Evolutionary conservation across 2,797 vertebrate species (phyloP), one percentile per base, ranked within the genome.

Genomic region (Anabas testudineus): DNA sequence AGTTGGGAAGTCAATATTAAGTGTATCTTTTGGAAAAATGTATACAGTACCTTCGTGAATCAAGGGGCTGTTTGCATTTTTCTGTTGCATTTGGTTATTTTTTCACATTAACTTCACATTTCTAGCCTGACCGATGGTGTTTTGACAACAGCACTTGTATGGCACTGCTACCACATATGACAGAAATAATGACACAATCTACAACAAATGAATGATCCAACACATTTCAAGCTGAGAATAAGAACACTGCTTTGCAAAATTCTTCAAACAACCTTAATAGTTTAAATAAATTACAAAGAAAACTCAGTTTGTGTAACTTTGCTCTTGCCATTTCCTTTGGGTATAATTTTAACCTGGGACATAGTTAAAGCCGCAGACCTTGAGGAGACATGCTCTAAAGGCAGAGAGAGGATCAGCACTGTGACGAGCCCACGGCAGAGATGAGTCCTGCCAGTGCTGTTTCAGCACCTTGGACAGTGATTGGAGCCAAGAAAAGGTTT

Each of bases 381-480:
- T 32, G 13, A 14, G 15, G 37, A 18, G 8, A 7, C 13, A 16
- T 42, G 47, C 32, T 49, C 12, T n/a, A 2, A 3, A 13, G 30
- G 26, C 4, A 22, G 53, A 22, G 21, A 30, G 7, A 32, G 30
- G 64, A 73, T 67, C 43, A 67, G 55, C 56, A 48, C 22, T 61
- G 47, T 22, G n/a, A n/a, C n/a, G n/a, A 56, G 60, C 66, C 71
- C 64, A 57, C 14, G 2, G 47, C 36, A 34, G 32, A 18, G 41
- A 9, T 52, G 36, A 41, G 14, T 13, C 21, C 39, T 75, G 52
- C 2, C 6, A 18, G 19, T 56, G 46, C 12, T 19, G 42, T 63
- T 63, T 75, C 57, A 78, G 75, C 60, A 59, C n/a, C 22, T 45
- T 45, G 5, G 60, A 66, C 58, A 56, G 42, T 48, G 43, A 45